Evolutionary conservation across 2,888 invertebrate genomes (phyloP), one percentile per base, ranked within the genome.

Genomic region (Acanthococcus lagerstroemiae): DNA sequence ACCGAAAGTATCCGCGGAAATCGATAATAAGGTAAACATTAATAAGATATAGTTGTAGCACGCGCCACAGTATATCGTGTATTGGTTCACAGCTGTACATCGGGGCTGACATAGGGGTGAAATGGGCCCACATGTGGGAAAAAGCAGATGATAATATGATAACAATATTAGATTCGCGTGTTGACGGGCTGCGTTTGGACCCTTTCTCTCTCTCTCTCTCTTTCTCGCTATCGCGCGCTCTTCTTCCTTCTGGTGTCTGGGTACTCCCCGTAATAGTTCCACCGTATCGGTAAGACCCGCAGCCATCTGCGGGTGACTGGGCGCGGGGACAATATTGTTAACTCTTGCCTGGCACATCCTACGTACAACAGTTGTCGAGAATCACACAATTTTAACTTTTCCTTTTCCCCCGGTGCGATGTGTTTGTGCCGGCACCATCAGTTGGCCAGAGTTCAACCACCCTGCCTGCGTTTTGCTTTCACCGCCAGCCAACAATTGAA

Each of bases 21-120:
- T 63, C 63, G 63, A 63, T 63, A 63, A 63, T 63, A 63, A 63
- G 63, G 63, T 63, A 63, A 63, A 63, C 63, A 63, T 63, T 63
- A 63, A 63, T 63, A 50, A 52, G 63, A 54, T 37, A 46, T 46
- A 57, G 44, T 37, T 17, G 26, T 25, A 24, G 21, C 19, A 24
- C 3, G 52, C 21, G 44, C 45, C 46, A 58, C 58, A 46, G 9
- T 30, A 21, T 22, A 27, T 27, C 25, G 15, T 5, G 6, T 45
- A 58, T 46, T 22, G 9, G 52, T 52, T 46, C 63, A 63, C 63
- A 63, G 63, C 63, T 63, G 63, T 63, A 44, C 24, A 54, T 63
- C 44, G 63, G 25, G 26, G 37, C 50, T 24, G 1, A 19, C 56
- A 56, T 56, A 66, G 56, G 66, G 66, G 56, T 66, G 56, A 66